Percentiles rank a stretch among this genome's conserved stretches.
Evolutionary conservation across 1,140 invertebrate genomes (phyloP).

Genomic region (Philopotamus ludificatus): DNA sequence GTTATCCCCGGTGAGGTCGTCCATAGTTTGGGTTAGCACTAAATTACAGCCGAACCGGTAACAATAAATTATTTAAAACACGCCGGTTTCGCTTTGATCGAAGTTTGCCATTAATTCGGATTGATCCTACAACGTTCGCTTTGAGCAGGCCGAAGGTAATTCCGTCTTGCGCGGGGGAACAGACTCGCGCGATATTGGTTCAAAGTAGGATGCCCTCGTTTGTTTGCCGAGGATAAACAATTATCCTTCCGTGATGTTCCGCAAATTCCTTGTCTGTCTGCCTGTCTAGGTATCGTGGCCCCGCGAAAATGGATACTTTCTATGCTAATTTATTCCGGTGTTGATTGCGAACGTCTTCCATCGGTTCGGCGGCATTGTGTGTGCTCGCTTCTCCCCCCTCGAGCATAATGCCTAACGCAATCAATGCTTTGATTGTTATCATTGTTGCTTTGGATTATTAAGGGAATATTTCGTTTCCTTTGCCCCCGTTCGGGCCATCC

Average conservation of each 20-base stretch:
- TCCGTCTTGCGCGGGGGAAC: background rate
- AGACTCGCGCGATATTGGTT: background rate
- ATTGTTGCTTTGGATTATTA: conserved; percentile 15
- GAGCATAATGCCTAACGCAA: conserved; percentile 17
- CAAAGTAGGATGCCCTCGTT: conserved; percentile 4
- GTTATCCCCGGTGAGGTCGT: too few relatives aligned
- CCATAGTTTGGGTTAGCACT: too few relatives aligned
- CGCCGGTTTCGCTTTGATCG: background rate
- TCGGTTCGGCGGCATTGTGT: background rate
- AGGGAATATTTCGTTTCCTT: background rate
- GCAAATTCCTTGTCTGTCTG: background rate
- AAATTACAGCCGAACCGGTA: background rate
- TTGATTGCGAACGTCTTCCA: conserved; percentile 12
- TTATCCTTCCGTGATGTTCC: conserved; percentile 1
- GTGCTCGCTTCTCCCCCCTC: background rate
- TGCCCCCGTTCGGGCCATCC: too few relatives aligned
- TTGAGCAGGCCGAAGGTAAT: background rate
- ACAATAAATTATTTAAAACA: background rate
- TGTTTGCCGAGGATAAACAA: conserved; percentile 14
- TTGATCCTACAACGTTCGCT: background rate
- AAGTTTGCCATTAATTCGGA: background rate
- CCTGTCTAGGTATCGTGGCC: background rate
- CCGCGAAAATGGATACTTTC: background rate
- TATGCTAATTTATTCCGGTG: conserved; percentile 19
- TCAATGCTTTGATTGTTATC: conserved; percentile 21